Evolutionary conservation across 2,888 invertebrate genomes (phyloP), one percentile per base, ranked within the genome.

Genomic region (Aproaerema taeniolella): DNA sequence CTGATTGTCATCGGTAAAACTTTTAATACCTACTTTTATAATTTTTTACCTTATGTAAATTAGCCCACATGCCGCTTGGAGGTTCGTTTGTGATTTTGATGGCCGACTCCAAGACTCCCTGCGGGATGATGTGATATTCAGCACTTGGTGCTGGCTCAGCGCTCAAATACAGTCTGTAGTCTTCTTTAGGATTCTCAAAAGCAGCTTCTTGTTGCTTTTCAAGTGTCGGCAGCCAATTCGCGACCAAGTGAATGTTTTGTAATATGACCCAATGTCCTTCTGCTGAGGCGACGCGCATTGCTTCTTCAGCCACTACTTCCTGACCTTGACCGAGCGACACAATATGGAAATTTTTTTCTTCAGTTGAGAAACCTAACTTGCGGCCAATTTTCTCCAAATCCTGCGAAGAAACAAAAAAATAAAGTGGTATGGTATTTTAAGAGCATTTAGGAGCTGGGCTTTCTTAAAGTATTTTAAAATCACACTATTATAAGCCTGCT

Each of bases 81-180:
- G 97, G 97, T 73, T 98, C 97, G 60, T 97, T 98, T 1, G 97
- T 97, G 42, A 98, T 97, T 83, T 98, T 98, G 62, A 98, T 96
- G 1, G 96, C 93, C 0, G 96, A 94, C 70, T 98, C 97, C 17
- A 98, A 77, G 55, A 98, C 94, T 12, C 97, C 97, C 83, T 97
- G 93, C 0, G 91, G 91, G 31, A 92, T 87, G n/a, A 91, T 90
- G 53, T 91, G 90, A 53, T 87, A 88, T 1, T 72, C 74, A 0
- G 95, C 90, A 61, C 91, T 89, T 0, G 88, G 77, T 0, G 94
- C 92, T 0, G 97, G 95, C 64, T 98, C 97, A 2, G 97, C 97
- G 61, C 95, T 96, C 49, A 98, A 82, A 62, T 91, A 97, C 34
- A 98, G 82, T 41, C 92, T 80, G 57, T 92, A 93, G 10, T 88